phyloP scores from a whole-genome alignment of 2,888 invertebrate genomes.

The Nephrotoma appendiculata region DNA sequence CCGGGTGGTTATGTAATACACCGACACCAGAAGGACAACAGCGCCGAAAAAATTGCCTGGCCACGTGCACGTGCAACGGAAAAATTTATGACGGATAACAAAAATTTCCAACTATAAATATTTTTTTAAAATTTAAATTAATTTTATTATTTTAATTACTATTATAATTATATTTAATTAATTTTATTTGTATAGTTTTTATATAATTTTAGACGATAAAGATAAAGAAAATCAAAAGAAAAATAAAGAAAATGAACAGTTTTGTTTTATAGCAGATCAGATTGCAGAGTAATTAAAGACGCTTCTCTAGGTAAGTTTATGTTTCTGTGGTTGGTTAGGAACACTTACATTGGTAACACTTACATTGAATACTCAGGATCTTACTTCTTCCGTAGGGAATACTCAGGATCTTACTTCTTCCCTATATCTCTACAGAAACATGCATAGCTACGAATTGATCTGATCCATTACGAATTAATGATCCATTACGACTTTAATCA shows the following conservation, averaged over 20 bases:
- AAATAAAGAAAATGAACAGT: not conserved
- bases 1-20: slow-evolving; percentile 44
- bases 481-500: too few relatives aligned
- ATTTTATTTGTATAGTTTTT: not conserved
- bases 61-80: slow-evolving; percentile 54
- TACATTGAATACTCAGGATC: too few relatives aligned
- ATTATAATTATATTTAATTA: not conserved
- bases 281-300: too few relatives aligned
- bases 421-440: too few relatives aligned
- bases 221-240: not conserved
- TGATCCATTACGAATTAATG: too few relatives aligned
- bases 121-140: not conserved
- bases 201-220: not conserved
- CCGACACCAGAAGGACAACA: slow-evolving; percentile 37
- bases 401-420: too few relatives aligned
- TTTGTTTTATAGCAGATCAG: not conserved
- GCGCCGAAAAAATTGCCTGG: slow-evolving; percentile 43
- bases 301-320: too few relatives aligned
- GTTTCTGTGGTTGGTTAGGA: too few relatives aligned
- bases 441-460: too few relatives aligned
- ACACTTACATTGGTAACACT: too few relatives aligned
- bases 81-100: slow-evolving; percentile 33
- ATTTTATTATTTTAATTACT: not conserved
- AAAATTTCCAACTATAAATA: not conserved
- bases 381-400: too few relatives aligned